Conservation (phyloP, 2,888 invertebrate genomes). For the Epistrophella euchroma region DNA sequence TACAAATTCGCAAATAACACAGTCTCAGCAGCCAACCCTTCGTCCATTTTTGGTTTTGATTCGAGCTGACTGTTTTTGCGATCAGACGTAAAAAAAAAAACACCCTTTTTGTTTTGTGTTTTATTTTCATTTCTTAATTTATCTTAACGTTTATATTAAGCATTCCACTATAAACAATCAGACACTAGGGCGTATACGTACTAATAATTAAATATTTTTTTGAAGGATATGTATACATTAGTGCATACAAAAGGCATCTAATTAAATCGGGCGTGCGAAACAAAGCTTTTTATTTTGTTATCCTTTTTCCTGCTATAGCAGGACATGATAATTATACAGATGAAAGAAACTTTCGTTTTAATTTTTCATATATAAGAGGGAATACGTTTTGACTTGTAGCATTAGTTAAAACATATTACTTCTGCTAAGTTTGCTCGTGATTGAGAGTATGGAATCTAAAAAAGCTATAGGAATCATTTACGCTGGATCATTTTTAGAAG, state of each 20-base stretch:
- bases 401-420: background rate
- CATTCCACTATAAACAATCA: background rate
- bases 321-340: constrained; percentile 1
- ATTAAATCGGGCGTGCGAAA: background rate
- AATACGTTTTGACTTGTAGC: background rate
- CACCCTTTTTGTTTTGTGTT: too few relatives aligned
- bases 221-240: background rate
- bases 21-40: too few relatives aligned
- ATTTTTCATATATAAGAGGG: background rate
- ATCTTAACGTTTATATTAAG: too few relatives aligned
- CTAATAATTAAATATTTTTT: constrained; percentile 10
- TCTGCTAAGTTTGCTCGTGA: background rate
- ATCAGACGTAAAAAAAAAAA: too few relatives aligned
- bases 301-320: background rate
- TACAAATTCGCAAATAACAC: too few relatives aligned
- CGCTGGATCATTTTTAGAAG: constrained; percentile 53
- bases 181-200: constrained; percentile 4
- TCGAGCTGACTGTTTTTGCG: too few relatives aligned
- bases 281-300: background rate
- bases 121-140: too few relatives aligned
- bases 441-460: constrained; percentile 15
- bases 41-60: too few relatives aligned
- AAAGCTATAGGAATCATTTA: background rate
- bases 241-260: background rate
- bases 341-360: background rate